Conservation (phyloP, 2,888 invertebrate species). For the Apamea epomidion region DNA sequence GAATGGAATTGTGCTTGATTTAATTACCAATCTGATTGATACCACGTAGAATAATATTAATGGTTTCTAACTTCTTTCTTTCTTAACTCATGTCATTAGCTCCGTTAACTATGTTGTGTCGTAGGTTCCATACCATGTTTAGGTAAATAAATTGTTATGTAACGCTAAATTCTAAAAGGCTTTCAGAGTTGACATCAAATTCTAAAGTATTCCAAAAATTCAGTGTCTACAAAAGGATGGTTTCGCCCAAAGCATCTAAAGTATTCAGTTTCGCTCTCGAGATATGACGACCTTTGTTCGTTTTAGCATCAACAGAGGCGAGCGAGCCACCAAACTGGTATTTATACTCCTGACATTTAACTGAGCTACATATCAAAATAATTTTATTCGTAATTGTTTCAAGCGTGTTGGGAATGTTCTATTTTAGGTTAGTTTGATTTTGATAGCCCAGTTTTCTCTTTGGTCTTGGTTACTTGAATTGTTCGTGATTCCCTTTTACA, state of each 20-base stretch:
- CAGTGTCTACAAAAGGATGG: constrained; percentile 40
- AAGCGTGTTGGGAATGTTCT: constrained; percentile 35
- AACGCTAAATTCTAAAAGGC: not conserved
- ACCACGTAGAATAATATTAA: not conserved
- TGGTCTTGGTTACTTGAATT: constrained; percentile 17
- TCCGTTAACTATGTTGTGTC: not conserved
- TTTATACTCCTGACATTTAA: constrained; percentile 75
- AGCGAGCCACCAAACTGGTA: constrained; percentile 67
- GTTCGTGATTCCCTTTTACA: constrained; percentile 13
- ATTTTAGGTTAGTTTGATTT: constrained; percentile 33
- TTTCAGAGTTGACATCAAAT: constrained; percentile 20
- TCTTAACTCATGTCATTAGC: constrained; percentile 1
- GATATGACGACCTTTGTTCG: constrained; percentile 62
- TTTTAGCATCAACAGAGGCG: constrained; percentile 55
- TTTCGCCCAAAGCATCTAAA: constrained; percentile 37
- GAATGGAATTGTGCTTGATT: constrained; percentile 20
- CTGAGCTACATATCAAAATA: constrained; percentile 72
- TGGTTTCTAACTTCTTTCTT: not conserved
- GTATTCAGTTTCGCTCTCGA: constrained; percentile 57
- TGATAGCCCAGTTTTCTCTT: constrained; percentile 32
- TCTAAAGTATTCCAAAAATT: constrained; percentile 34
- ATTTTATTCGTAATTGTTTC: constrained; percentile 65
- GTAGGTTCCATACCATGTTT: not conserved
- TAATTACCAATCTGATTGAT: constrained; percentile 21
- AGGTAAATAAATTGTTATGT: not conserved